Evolutionary conservation across 2,888 invertebrate species (phyloP).

Genomic region (Adelognathus sp.): DNA sequence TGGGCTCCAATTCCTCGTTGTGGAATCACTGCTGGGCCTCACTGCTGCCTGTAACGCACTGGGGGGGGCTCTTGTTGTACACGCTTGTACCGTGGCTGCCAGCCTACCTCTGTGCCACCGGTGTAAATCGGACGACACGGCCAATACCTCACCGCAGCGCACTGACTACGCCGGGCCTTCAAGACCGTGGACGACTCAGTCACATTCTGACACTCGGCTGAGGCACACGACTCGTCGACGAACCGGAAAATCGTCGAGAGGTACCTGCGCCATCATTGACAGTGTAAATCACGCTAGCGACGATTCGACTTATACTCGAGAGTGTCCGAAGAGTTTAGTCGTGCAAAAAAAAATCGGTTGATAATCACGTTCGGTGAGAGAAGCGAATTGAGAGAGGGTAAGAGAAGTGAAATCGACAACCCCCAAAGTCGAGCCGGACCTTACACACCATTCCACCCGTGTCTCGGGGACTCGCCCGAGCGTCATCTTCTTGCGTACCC

Average conservation of each 20-base stretch:
- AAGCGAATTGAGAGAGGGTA: conserved; percentile 37
- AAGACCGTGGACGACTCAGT: conserved; percentile 70
- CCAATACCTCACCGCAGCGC: conserved; percentile 65
- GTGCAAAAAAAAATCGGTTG: background rate
- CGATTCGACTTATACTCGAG: background rate
- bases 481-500: conserved; percentile 62
- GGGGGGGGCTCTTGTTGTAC: too few relatives aligned
- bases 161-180: conserved; percentile 36
- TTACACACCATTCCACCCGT: conserved; percentile 24
- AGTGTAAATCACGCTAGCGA: background rate
- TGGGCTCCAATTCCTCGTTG: too few relatives aligned
- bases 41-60: too few relatives aligned
- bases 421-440: conserved; percentile 32
- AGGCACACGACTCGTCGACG: conserved; percentile 65
- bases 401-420: conserved; percentile 24
- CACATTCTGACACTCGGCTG: conserved; percentile 78
- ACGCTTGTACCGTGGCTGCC: too few relatives aligned
- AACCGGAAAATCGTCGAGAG: conserved; percentile 39
- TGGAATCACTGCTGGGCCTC: too few relatives aligned
- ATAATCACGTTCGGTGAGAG: conserved; percentile 24
- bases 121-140: conserved; percentile 72
- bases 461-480: background rate
- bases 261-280: conserved; percentile 5
- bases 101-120: conserved; percentile 57
- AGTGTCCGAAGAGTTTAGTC: conserved; percentile 28